These are phyloP conservation scores for Sander vitreus DNA, from an alignment of 2,113 vertebrate genomes.

Conservation along the genomic window DNA sequence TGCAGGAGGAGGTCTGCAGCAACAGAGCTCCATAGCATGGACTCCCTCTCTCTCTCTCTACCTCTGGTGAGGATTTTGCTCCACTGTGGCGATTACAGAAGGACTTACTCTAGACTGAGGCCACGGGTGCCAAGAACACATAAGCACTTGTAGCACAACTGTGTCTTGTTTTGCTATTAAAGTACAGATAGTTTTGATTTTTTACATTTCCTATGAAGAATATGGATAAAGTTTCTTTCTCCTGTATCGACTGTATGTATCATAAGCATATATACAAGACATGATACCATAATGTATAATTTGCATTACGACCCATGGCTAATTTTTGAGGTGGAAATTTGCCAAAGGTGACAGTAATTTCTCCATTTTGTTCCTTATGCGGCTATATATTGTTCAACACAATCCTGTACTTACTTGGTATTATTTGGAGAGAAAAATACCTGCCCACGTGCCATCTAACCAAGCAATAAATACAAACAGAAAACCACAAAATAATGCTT, in stretches of 20 bases:
- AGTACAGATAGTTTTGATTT: constrained; percentile 69
- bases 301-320: constrained; percentile 55
- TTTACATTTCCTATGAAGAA: constrained; percentile 69
- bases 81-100: constrained; percentile 61
- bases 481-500: constrained; percentile 53
- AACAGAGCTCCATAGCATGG: constrained; percentile 65
- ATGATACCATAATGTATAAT: constrained; percentile 59
- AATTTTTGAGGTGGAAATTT: constrained; percentile 73
- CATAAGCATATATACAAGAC: constrained; percentile 67
- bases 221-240: constrained; percentile 65
- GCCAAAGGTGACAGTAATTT: constrained; percentile 78
- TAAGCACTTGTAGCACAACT: constrained; percentile 85
- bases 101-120: constrained; percentile 77
- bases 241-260: constrained; percentile 70
- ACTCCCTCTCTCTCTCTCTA: constrained; percentile 79
- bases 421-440: constrained; percentile 61
- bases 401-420: constrained; percentile 58
- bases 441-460: constrained; percentile 83
- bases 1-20: constrained; percentile 47
- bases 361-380: constrained; percentile 65
- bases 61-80: constrained; percentile 59
- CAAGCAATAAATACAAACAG: constrained; percentile 85
- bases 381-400: constrained; percentile 58
- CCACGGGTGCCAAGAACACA: constrained; percentile 78
- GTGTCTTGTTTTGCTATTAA: constrained; percentile 78